Evolutionary conservation across 2,888 invertebrate genomes (phyloP).

Genomic region (Baronia brevicornis): DNA sequence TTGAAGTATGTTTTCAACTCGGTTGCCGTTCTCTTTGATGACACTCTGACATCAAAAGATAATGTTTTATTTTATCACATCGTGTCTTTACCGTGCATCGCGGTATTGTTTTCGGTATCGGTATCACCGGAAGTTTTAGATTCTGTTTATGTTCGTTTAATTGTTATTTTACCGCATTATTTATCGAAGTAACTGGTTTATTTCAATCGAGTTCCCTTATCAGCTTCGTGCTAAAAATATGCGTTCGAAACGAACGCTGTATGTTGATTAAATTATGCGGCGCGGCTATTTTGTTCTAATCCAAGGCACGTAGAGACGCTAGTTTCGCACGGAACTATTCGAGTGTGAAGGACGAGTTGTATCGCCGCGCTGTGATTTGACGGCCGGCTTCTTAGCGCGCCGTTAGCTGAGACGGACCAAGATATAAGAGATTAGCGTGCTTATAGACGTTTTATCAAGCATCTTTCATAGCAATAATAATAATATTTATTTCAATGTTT

Average conservation of each 20-base stretch:
- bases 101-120: background rate
- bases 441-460: background rate
- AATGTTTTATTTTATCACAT: constrained; percentile 9
- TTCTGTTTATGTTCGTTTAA: background rate
- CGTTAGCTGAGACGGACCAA: constrained; percentile 23
- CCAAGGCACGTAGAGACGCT: constrained; percentile 24
- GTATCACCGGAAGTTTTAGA: constrained; percentile 4
- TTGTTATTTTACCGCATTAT: constrained; percentile 1
- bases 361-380: constrained; percentile 48
- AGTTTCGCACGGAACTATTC: constrained; percentile 42
- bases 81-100: background rate
- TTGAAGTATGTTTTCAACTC: too few relatives aligned
- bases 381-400: constrained; percentile 55
- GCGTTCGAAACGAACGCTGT: too few relatives aligned
- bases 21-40: too few relatives aligned
- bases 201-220: too few relatives aligned
- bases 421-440: constrained; percentile 19
- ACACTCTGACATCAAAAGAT: constrained; percentile 2
- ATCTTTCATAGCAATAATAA: background rate
- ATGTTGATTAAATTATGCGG: too few relatives aligned
- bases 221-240: too few relatives aligned
- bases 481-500: constrained; percentile 1
- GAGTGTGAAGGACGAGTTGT: constrained; percentile 60
- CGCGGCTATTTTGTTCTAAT: constrained; percentile 9
- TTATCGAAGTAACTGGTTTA: too few relatives aligned